Evolutionary conservation across 2,797 vertebrate genomes (phyloP).

Genomic region (Nyctibius grandis): DNA sequence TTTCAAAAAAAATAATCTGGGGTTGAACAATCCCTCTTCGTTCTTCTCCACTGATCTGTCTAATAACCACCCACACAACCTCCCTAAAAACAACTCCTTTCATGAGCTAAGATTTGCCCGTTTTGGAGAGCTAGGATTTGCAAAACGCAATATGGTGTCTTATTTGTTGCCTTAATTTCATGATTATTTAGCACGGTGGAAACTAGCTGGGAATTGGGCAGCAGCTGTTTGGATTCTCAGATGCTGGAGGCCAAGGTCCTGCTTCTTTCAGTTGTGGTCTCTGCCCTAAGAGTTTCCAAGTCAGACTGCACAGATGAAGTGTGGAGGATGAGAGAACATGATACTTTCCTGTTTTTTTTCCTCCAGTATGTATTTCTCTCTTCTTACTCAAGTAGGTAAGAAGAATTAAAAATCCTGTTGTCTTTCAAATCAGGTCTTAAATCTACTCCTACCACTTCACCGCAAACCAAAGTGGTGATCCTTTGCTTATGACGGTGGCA

Average conservation of each 20-base stretch:
- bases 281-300: neutral
- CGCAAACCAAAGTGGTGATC: neutral
- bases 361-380: rapidly evolving
- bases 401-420: neutral
- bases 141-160: neutral
- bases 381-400: neutral
- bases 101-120: rapidly evolving
- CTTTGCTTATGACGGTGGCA: neutral
- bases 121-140: neutral
- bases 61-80: neutral
- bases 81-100: neutral
- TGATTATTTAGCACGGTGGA: neutral
- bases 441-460: neutral
- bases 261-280: neutral
- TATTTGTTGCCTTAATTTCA: neutral
- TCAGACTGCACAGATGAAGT: neutral
- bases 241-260: neutral
- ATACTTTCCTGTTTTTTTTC: neutral
- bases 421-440: neutral
- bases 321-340: rapidly evolving
- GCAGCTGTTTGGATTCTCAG: neutral
- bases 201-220: neutral
- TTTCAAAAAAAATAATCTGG: neutral
- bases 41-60: neutral
- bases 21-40: neutral